Conservation (phyloP, 2,797 vertebrate genomes). For the Echiichthys vipera region DNA sequence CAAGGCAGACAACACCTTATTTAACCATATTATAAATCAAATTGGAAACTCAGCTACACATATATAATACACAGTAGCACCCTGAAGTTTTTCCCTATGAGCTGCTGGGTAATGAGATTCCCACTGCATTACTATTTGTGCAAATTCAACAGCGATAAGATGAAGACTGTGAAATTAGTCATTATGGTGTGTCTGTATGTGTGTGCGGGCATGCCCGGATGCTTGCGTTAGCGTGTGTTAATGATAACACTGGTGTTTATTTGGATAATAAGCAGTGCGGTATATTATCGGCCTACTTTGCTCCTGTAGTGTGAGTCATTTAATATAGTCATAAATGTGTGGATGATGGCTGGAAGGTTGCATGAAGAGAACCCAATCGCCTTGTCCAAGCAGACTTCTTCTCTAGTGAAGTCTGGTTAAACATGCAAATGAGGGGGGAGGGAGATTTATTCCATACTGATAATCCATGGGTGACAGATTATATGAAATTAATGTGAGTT, state of each 20-base stretch:
- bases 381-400: conserved; percentile 19
- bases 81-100: conserved; percentile 13
- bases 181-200: conserved; percentile 33
- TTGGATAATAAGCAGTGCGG: conserved; percentile 42
- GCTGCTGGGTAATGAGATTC: conserved; percentile 40
- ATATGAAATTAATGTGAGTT: conserved; percentile 56
- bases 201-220: conserved; percentile 8
- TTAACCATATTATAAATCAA: not conserved
- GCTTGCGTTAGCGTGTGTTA: conserved; percentile 23
- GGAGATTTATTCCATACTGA: conserved; percentile 47
- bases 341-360: conserved; percentile 7
- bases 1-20: not conserved
- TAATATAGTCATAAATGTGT: conserved; percentile 44
- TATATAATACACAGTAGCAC: not conserved
- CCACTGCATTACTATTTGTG: conserved; percentile 16
- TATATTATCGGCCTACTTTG: conserved; percentile 28
- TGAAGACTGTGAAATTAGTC: conserved; percentile 65
- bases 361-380: conserved; percentile 32
- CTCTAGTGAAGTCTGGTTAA: conserved; percentile 46
- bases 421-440: conserved; percentile 75
- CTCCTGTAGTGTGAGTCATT: conserved; percentile 38
- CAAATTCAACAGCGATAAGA: conserved; percentile 58
- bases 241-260: conserved; percentile 55
- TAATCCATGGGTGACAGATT: conserved; percentile 55
- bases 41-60: not conserved